Conservation (phyloP, 2,888 invertebrate species). For the Romanomermis culicivorax region DNA sequence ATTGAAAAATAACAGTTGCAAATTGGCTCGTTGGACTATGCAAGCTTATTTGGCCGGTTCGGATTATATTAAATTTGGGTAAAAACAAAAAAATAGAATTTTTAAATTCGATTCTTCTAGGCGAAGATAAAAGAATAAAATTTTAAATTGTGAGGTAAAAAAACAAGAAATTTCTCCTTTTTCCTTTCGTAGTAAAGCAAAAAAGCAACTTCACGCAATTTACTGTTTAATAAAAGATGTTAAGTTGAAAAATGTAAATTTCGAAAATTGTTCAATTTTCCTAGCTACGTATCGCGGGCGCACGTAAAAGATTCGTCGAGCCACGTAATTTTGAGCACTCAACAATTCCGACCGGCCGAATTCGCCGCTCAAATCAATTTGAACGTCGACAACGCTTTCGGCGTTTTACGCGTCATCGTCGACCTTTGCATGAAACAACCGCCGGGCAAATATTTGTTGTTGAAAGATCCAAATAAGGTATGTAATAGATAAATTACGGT, state of each 20-base stretch:
- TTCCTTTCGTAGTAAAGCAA: no score
- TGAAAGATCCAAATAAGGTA: conserved; percentile 93
- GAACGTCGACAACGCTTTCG: conserved; percentile 81
- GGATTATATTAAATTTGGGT: conserved; percentile 88
- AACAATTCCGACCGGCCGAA: conserved; percentile 92
- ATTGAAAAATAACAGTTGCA: conserved; percentile 94
- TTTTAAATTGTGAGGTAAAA: no score
- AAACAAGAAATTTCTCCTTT: no score
- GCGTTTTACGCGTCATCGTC: conserved; percentile 75
- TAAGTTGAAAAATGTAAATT: no score
- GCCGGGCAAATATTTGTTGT: conserved; percentile 77
- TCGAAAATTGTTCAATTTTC: conserved; percentile 12
- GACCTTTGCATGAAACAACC: conserved; percentile 91
- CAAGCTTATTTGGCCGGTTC: conserved; percentile 79
- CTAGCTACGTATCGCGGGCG: conserved; percentile 72
- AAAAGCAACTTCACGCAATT: no score
- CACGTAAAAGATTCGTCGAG: conserved; percentile 80
- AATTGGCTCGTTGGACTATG: conserved; percentile 96
- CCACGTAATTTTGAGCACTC: conserved; percentile 84
- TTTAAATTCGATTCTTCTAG: no score
- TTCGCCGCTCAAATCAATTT: conserved; percentile 95
- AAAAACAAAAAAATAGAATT: no score
- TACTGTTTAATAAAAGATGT: no score
- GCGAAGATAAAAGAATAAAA: no score
- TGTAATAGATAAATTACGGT: conserved; percentile 5